phyloP scores from a whole-genome alignment of 2,888 invertebrate species.

The Cryptosula pallasiana region DNA sequence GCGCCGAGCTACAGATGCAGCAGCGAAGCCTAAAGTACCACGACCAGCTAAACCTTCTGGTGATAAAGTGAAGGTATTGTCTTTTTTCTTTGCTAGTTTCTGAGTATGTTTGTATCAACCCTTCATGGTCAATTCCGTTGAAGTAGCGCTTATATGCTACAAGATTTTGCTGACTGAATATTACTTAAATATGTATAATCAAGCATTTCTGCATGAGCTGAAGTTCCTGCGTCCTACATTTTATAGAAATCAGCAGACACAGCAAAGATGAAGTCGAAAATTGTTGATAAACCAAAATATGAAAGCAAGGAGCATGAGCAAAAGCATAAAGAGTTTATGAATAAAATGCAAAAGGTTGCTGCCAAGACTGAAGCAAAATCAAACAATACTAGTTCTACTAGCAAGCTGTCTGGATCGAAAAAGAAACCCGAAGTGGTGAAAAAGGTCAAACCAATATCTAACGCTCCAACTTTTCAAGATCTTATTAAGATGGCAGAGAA shows the following conservation, averaged over 20 bases:
- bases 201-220: too few species aligned
- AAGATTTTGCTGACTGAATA: too few species aligned
- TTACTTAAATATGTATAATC: too few species aligned
- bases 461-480: neutral
- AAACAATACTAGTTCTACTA: neutral
- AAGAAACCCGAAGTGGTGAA: neutral
- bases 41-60: neutral
- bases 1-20: neutral
- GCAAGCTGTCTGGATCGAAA: neutral
- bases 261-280: neutral
- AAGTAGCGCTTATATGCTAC: too few species aligned
- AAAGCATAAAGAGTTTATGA: constrained; percentile 7
- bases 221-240: too few species aligned
- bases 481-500: constrained; percentile 15
- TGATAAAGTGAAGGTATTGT: too few species aligned
- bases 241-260: neutral
- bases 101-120: neutral
- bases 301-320: constrained; percentile 14
- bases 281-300: neutral
- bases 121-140: too few species aligned
- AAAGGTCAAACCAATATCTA: neutral
- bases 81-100: too few species aligned
- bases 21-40: neutral
- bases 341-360: neutral
- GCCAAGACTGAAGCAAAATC: neutral